These are phyloP conservation scores for Petrocephalus sullivani DNA, from an alignment of 2,797 vertebrate genomes.

Conservation along the genomic window DNA sequence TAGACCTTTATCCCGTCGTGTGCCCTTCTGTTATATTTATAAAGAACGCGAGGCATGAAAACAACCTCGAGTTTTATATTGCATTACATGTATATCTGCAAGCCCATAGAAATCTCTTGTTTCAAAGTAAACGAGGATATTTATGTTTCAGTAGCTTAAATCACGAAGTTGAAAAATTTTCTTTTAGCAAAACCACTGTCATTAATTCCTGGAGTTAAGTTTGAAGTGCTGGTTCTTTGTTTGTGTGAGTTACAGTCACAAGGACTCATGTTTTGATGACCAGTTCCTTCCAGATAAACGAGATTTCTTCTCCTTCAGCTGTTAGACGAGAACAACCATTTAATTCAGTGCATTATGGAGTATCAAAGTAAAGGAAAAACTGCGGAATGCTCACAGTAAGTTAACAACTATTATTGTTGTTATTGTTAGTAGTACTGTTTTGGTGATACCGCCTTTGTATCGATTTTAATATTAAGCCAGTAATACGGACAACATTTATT, in stretches of 20 bases:
- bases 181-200: neutral
- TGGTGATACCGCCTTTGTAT: neutral
- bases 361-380: slow-evolving; percentile 99
- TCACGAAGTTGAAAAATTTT: neutral
- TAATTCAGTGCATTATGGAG: slow-evolving; percentile 99
- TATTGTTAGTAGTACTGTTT: neutral
- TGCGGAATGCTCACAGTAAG: slow-evolving; percentile 98
- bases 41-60: neutral
- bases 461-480: neutral
- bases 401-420: slow-evolving; percentile 16
- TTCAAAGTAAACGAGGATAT: neutral
- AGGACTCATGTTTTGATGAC: neutral
- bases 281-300: slow-evolving; percentile 4
- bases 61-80: neutral
- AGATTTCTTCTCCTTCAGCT: slow-evolving; percentile 62
- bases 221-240: neutral
- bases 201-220: neutral
- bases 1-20: neutral
- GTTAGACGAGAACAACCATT: slow-evolving; percentile 98
- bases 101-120: neutral
- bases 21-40: neutral
- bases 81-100: neutral
- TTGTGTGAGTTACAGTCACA: neutral
- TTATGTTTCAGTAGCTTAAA: neutral
- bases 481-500: neutral